Percentiles rank a stretch among this genome's conserved stretches.
These are phyloP conservation scores for Agonopterix alstromeriana DNA, from an alignment of 2,888 invertebrate genomes.

Conservation along the genomic window DNA sequence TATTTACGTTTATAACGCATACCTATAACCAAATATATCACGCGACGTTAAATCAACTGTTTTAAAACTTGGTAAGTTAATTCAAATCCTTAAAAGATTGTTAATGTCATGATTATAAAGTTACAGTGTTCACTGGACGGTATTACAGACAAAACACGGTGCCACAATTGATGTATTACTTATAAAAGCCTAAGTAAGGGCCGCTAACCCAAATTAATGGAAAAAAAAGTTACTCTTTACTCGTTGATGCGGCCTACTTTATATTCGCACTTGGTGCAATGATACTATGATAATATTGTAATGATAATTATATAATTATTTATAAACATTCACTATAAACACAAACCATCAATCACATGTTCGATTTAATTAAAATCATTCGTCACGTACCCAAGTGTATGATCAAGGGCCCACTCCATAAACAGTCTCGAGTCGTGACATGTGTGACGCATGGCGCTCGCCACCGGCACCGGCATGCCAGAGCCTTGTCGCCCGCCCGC, in stretches of 20 bases:
- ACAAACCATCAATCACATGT: slow-evolving; percentile 55
- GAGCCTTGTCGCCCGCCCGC: too few relatives aligned
- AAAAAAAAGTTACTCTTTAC: slow-evolving; percentile 34
- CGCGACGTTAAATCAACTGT: slow-evolving; percentile 10
- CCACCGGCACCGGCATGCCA: too few relatives aligned
- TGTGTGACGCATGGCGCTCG: too few relatives aligned
- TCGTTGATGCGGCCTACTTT: slow-evolving; percentile 58
- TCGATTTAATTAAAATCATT: slow-evolving; percentile 1
- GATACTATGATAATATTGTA: slow-evolving; percentile 25
- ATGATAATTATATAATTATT: slow-evolving; percentile 26
- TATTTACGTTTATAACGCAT: slow-evolving; percentile 17
- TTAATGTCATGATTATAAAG: slow-evolving; percentile 31
- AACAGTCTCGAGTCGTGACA: too few relatives aligned
- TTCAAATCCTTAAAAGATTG: slow-evolving; percentile 12
- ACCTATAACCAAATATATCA: slow-evolving; percentile 21
- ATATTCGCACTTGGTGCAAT: slow-evolving; percentile 68
- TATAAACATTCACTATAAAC: slow-evolving; percentile 49
- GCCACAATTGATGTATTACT: slow-evolving; percentile 36
- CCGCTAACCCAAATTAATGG: neutral
- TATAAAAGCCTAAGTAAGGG: slow-evolving; percentile 11
- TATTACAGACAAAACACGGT: slow-evolving; percentile 59
- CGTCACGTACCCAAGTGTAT: neutral
- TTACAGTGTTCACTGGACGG: slow-evolving; percentile 65
- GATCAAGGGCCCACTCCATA: too few relatives aligned
- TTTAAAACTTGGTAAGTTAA: neutral